These are phyloP conservation scores for Trichechus manatus DNA, from an alignment of 2,113 vertebrate species.

Conservation along the genomic window DNA sequence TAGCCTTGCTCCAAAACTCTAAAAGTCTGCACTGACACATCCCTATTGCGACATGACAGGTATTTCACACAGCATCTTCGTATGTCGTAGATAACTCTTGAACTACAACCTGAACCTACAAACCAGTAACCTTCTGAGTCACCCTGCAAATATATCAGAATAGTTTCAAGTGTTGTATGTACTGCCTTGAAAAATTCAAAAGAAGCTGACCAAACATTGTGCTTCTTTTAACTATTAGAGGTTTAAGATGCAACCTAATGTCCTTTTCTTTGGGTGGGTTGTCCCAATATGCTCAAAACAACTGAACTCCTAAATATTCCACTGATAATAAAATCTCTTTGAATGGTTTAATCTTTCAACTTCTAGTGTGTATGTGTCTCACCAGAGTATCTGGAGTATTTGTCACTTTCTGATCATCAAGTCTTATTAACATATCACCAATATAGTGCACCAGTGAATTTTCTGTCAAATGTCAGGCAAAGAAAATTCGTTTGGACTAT, in stretches of 20 bases:
- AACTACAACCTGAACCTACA: background rate
- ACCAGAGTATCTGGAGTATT: background rate
- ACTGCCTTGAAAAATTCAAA: background rate
- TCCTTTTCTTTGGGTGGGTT: background rate
- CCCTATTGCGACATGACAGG: background rate
- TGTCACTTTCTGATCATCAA: background rate
- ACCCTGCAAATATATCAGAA: background rate
- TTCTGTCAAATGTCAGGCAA: background rate
- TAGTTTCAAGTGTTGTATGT: background rate
- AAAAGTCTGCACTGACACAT: background rate
- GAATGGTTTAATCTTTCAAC: background rate
- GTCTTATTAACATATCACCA: background rate
- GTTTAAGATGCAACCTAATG: background rate
- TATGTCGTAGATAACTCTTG: too few species aligned
- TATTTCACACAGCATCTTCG: rapidly evolving
- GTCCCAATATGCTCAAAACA: background rate
- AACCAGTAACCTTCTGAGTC: background rate
- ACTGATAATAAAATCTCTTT: background rate
- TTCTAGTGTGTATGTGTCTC: background rate
- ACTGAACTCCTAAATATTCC: background rate
- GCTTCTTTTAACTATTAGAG: background rate
- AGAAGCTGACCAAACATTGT: background rate
- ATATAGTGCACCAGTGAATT: background rate
- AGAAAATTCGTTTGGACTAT: background rate
- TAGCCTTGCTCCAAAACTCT: background rate